phyloP scores from a whole-genome alignment of 2,888 invertebrate genomes.

The Drosophila pseudotakahashii region DNA sequence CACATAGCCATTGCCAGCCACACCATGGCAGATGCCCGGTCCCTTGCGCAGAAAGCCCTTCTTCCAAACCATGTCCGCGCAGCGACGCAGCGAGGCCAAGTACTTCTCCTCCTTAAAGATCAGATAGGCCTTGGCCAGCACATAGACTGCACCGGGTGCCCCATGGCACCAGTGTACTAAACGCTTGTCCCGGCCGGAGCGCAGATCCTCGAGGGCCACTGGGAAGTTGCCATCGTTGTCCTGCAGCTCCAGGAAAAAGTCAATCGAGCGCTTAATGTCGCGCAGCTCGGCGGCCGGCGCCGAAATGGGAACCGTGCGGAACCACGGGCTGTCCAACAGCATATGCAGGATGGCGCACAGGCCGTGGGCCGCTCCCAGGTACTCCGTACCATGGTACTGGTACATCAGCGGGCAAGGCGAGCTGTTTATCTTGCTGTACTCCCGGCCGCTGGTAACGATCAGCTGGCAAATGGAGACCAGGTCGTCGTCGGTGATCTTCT shows the following conservation, averaged over 20 bases:
- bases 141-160: slow-evolving; percentile 91
- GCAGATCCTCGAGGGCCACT: slow-evolving; percentile 88
- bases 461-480: slow-evolving; percentile 88
- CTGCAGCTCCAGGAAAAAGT: slow-evolving; percentile 87
- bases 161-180: slow-evolving; percentile 97
- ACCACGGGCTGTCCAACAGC: slow-evolving; percentile 86
- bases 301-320: slow-evolving; percentile 72
- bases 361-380: slow-evolving; percentile 88
- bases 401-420: slow-evolving; percentile 91
- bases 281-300: slow-evolving; percentile 79
- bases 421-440: slow-evolving; percentile 87
- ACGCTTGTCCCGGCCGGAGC: slow-evolving; percentile 86
- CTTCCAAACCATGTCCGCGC: slow-evolving; percentile 92
- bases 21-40: slow-evolving; percentile 95
- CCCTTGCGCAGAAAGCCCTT: slow-evolving; percentile 94
- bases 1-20: slow-evolving; percentile 93
- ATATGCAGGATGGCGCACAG: slow-evolving; percentile 88
- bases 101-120: slow-evolving; percentile 90
- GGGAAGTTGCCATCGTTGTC: slow-evolving; percentile 91
- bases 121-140: slow-evolving; percentile 91
- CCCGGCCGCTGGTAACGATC: slow-evolving; percentile 89
- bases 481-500: slow-evolving; percentile 84
- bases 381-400: slow-evolving; percentile 85
- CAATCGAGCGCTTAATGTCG: slow-evolving; percentile 88
- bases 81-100: slow-evolving; percentile 87